Base-by-base conservation (phyloP, 2,113 vertebrate genomes). In the Ellobius talpinus region DNA sequence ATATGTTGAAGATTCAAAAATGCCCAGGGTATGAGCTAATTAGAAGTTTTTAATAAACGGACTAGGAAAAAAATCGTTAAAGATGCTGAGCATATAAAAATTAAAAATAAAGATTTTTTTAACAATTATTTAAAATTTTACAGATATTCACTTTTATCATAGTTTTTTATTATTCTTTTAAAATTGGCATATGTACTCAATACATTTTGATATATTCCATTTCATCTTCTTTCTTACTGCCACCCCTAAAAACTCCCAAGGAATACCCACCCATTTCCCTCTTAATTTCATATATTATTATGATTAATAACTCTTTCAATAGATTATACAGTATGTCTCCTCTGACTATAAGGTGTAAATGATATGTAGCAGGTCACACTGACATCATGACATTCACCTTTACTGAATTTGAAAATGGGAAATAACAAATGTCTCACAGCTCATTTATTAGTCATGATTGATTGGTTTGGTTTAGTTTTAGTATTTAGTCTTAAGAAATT, bases 1-100 rank as follows among this genome's bases (percentile, higher is more conserved):
- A 39, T 17, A 78, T 52, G 13, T 42, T 85, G 79, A 96, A 89
- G 79, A 94, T 12, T 92, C 84, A 82, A 96, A 95, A 89, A 74
- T 86, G 19, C 23, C 89, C n/a, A 36, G 9, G 21, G 12, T 88
- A 94, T 47, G 93, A 82, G 21, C n/a, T 90, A 87, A 95, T 91
- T 68, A 72, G 63, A 87, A 89, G 73, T 94, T 96, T 93, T 77
- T 89, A 42, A 61, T 91, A 81, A 93, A 29, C 88, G 31, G 21
- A 33, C 39, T 72, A 87, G n/a, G 14, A n/a, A 94, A 88, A 82
- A 82, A 89, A 73, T 31, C 87, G 39, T 76, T 33, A 47, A 65
- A 65, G 29, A 81, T 92, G 58, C 31, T 14, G 3, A 86, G 5
- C 66, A 26, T 70, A 39, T 68, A 24, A 73, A 85, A 85, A 39